These are phyloP conservation scores for Rotaria sp. DNA, from an alignment of 2,888 invertebrate genomes.

Conservation along the genomic window DNA sequence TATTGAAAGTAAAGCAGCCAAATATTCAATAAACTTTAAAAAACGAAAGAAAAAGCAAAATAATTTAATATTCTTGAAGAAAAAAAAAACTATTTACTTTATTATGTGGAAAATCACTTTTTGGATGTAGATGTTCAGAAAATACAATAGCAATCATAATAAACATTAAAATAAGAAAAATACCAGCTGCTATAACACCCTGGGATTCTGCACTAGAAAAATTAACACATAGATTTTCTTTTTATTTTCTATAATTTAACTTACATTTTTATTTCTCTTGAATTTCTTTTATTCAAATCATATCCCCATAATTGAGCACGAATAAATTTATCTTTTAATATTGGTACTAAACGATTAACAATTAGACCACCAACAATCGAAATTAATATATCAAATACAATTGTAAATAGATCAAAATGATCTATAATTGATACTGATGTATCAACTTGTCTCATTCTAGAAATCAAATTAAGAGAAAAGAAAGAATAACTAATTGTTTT, in stretches of 20 bases:
- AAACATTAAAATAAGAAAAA: slow-evolving; percentile 41
- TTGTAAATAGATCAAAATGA: slow-evolving; percentile 15
- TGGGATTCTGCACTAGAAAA: slow-evolving; percentile 80
- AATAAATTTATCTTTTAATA: slow-evolving; percentile 36
- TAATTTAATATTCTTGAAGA: too few species aligned
- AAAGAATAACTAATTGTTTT: not conserved
- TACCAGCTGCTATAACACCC: slow-evolving; percentile 67
- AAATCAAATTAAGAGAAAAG: not conserved
- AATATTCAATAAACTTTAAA: slow-evolving; percentile 78
- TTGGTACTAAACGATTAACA: slow-evolving; percentile 34
- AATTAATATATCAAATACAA: slow-evolving; percentile 23
- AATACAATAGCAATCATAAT: slow-evolving; percentile 42
- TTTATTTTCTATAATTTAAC: not conserved
- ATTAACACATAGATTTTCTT: too few species aligned
- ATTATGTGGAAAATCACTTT: slow-evolving; percentile 49
- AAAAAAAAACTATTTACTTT: slow-evolving; percentile 48
- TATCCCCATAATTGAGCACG: slow-evolving; percentile 32
- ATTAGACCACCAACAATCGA: slow-evolving; percentile 31
- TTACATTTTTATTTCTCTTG: slow-evolving; percentile 27
- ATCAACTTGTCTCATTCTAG: not conserved
- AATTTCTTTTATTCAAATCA: slow-evolving; percentile 38
- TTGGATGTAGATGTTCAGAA: slow-evolving; percentile 5
- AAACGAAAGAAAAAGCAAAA: not conserved
- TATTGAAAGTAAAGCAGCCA: slow-evolving; percentile 87
- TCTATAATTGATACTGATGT: not conserved